A percentile compares a stretch with the other conserved stretches of the same genome.
Conservation (phyloP, 2,888 invertebrate genomes). For the Cephalotes varians region DNA sequence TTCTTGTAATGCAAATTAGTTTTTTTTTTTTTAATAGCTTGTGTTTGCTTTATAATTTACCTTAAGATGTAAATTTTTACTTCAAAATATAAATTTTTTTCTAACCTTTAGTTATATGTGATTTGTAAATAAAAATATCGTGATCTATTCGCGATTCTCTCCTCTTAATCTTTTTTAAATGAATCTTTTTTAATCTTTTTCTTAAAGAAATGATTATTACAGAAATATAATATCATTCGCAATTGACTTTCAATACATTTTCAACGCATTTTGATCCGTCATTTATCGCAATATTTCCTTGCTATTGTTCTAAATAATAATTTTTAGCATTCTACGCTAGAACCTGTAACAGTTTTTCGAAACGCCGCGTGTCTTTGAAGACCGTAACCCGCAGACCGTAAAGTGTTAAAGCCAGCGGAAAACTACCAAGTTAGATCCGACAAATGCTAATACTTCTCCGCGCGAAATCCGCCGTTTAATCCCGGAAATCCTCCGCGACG, state of each 20-base stretch:
- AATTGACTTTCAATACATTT: not conserved
- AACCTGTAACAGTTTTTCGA: not conserved
- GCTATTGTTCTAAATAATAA: not conserved
- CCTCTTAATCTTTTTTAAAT: not conserved
- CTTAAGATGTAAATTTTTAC: too few relatives aligned
- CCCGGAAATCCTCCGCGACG: conserved; percentile 18
- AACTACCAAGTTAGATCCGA: conserved; percentile 26
- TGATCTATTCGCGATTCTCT: not conserved
- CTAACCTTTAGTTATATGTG: not conserved
- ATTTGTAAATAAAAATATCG: not conserved
- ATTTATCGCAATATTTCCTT: not conserved
- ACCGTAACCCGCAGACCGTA: not conserved
- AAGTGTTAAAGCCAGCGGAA: conserved; percentile 12
- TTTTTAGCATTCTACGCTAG: not conserved
- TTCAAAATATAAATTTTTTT: too few relatives aligned
- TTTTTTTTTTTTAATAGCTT: too few relatives aligned
- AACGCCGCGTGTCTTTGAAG: conserved; percentile 9
- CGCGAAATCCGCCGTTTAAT: conserved; percentile 41
- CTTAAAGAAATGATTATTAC: not conserved
- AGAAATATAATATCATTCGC: not conserved
- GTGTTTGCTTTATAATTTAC: not conserved
- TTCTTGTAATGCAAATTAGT: not conserved
- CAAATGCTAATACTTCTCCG: conserved; percentile 31
- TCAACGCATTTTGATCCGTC: not conserved
- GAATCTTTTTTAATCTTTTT: not conserved